Conservation (phyloP, 2,797 vertebrate genomes). For the Argya squamiceps region DNA sequence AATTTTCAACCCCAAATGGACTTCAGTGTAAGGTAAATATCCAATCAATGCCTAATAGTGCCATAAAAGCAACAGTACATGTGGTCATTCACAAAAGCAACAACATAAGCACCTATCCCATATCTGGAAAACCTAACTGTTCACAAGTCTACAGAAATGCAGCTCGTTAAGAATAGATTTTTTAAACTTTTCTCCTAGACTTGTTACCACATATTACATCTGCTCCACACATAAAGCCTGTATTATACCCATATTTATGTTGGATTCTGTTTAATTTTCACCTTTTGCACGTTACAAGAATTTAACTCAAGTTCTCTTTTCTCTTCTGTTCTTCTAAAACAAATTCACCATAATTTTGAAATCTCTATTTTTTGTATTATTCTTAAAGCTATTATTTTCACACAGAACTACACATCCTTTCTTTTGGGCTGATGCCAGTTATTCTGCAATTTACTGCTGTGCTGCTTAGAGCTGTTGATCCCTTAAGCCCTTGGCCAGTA, state of each 20-base stretch:
- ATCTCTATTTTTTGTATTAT: not conserved
- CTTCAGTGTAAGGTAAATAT: not conserved
- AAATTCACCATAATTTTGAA: not conserved
- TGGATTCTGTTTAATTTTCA: not conserved
- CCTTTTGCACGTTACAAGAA: not conserved
- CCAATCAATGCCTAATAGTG: not conserved
- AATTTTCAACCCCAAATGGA: not conserved
- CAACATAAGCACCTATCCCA: not conserved
- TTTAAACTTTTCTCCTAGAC: not conserved
- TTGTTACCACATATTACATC: not conserved
- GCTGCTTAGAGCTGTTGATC: not conserved
- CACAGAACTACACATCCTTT: not conserved
- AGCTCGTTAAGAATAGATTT: not conserved
- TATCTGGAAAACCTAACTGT: not conserved
- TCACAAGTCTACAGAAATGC: not conserved
- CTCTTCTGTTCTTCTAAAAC: not conserved
- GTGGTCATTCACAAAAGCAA: not conserved
- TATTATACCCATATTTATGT: not conserved
- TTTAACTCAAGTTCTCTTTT: not conserved
- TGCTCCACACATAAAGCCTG: not conserved
- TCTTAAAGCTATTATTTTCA: not conserved
- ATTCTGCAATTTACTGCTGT: not conserved
- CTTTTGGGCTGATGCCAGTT: not conserved
- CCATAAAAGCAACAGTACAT: not conserved
- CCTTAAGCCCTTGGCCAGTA: not conserved